Conservation (phyloP, 2,888 invertebrate species). For the Tortrix viridana region DNA sequence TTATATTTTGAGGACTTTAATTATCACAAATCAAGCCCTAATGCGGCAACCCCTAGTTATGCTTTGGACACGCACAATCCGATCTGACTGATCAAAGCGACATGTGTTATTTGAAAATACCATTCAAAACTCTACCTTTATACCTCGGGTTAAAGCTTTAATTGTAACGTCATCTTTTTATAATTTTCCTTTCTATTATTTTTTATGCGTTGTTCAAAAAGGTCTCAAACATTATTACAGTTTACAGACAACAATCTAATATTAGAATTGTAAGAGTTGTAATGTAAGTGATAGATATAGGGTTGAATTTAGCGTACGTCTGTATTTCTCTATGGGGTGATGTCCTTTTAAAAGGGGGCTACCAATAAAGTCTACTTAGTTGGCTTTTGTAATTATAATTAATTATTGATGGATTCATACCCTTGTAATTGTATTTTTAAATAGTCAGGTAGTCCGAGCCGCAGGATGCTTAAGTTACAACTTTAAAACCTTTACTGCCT, state of each 20-base stretch:
- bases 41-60: slow-evolving; percentile 1
- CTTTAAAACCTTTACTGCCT: not conserved
- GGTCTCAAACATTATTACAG: no score
- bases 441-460: not conserved
- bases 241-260: no score
- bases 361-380: no score
- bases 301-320: not conserved
- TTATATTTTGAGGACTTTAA: no score
- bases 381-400: slow-evolving; percentile 38
- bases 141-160: not conserved
- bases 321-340: slow-evolving; percentile 7
- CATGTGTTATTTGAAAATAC: not conserved
- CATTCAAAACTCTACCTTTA: slow-evolving; percentile 1
- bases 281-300: not conserved
- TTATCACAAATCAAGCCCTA: not conserved
- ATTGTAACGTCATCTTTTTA: no score
- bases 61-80: slow-evolving; percentile 3
- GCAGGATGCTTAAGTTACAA: not conserved
- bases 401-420: slow-evolving; percentile 50
- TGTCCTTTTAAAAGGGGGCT: slow-evolving; percentile 22
- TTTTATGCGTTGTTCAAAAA: no score
- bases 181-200: no score
- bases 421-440: not conserved
- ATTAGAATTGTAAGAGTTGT: not conserved
- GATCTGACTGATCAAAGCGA: slow-evolving; percentile 1